phyloP scores from a whole-genome alignment of 2,888 invertebrate genomes.

The Aelia acuminata region DNA sequence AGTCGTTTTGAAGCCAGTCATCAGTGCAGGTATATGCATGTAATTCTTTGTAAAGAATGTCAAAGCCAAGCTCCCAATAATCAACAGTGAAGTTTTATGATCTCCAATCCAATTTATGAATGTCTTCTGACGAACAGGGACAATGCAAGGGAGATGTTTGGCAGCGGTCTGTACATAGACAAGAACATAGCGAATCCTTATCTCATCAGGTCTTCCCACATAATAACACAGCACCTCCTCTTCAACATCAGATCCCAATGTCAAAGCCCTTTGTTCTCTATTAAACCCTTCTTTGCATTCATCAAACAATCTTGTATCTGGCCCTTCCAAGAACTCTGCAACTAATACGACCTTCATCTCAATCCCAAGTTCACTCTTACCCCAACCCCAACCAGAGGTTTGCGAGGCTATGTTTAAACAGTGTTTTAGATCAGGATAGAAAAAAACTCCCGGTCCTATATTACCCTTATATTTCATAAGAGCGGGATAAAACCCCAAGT shows the following conservation, averaged over 20 bases:
- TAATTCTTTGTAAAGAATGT: constrained; percentile 3
- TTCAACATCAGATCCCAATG: background rate
- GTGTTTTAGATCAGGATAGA: constrained; percentile 59
- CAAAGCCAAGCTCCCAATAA: background rate
- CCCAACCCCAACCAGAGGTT: constrained; percentile 61
- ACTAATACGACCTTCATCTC: constrained; percentile 58
- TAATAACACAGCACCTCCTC: constrained; percentile 58
- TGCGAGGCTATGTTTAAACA: constrained; percentile 54
- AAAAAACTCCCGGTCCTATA: constrained; percentile 57
- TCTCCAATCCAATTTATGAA: background rate
- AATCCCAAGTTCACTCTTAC: constrained; percentile 62
- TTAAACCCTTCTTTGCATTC: constrained; percentile 23
- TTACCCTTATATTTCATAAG: constrained; percentile 50
- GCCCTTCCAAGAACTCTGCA: constrained; percentile 59
- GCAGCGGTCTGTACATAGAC: constrained; percentile 56
- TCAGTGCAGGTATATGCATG: background rate
- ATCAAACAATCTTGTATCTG: constrained; percentile 39
- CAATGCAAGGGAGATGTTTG: background rate
- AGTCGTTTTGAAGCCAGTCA: background rate
- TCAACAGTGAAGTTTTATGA: background rate
- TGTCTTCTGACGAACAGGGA: constrained; percentile 30
- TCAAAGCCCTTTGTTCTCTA: constrained; percentile 40
- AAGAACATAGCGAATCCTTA: constrained; percentile 60
- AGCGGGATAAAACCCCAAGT: constrained; percentile 60
- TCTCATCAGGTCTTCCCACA: constrained; percentile 57